Evolutionary conservation across 2,888 invertebrate species (phyloP).

Genomic region (Seladonia tumulorum): DNA sequence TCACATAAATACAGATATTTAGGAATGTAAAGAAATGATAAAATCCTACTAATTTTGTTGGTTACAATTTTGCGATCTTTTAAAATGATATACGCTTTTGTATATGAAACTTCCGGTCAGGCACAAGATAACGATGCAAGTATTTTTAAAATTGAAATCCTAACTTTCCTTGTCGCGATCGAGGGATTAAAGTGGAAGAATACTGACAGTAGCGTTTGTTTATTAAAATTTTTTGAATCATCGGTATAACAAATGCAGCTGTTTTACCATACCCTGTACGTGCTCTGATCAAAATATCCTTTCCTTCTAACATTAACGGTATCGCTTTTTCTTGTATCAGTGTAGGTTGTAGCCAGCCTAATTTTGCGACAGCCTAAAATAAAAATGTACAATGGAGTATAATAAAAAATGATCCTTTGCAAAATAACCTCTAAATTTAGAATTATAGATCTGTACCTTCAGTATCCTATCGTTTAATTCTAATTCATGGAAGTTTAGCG

Average conservation of each 20-base stretch:
- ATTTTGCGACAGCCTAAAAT: slow-evolving; percentile 93
- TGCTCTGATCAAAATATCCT: slow-evolving; percentile 97
- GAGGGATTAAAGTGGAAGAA: background rate
- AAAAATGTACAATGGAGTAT: background rate
- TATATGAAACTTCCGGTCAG: background rate
- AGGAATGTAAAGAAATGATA: too few relatives aligned
- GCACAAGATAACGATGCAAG: too few relatives aligned
- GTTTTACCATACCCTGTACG: slow-evolving; percentile 99
- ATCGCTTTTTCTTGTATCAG: slow-evolving; percentile 98
- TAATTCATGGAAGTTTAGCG: slow-evolving; percentile 94
- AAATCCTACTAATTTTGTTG: background rate
- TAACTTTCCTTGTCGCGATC: too few relatives aligned
- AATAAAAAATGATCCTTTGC: background rate
- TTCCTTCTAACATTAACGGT: slow-evolving; percentile 96
- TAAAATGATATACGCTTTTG: too few relatives aligned
- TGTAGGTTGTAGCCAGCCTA: slow-evolving; percentile 96
- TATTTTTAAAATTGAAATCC: background rate
- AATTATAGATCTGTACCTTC: slow-evolving; percentile 87
- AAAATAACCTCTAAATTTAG: slow-evolving; percentile 61
- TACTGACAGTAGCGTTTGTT: slow-evolving; percentile 90
- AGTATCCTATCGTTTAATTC: slow-evolving; percentile 96
- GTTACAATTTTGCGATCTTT: background rate
- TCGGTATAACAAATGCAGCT: slow-evolving; percentile 96
- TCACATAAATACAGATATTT: too few relatives aligned
- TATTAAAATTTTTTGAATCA: slow-evolving; percentile 94